Evolutionary conservation across 2,888 invertebrate genomes (phyloP), one percentile per base, ranked within the genome.

Genomic region (Lasioglossum malachurum): DNA sequence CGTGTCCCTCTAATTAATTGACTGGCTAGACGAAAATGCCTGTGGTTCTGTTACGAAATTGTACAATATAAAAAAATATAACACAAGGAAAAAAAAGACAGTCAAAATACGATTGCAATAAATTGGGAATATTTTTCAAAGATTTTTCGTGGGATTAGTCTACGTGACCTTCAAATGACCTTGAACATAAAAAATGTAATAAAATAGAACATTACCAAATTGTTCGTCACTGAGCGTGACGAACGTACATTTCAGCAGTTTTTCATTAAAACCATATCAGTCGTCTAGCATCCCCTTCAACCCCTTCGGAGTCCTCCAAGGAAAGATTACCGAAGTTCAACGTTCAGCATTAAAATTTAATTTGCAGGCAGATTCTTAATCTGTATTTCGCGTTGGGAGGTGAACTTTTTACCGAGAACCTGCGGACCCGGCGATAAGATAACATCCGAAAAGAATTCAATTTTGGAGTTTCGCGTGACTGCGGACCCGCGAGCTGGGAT

Each of bases 361-460:
- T 31, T 64, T 7, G 2, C 60, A 27, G 27, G 16, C 64, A 31
- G 7, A 16, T 31, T 31, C 31, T 31, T 31, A 31, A 64, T 31
- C 5, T 16, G 16, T 16, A 31, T 31, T 64, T 31, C 44, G 38
- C 67, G n/a, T 19, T 35, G 38, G 23, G 31, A 19, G 31, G 35
- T n/a, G 57, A 57, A 57, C 57, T 44, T 64, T 49, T n/a, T 16
- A 49, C 27, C 27, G 19, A 10, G 53, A 46, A 41, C 53, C 44
- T 16, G 35, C n/a, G 35, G 27, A 38, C 19, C 71, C 27, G 38
- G 3, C 71, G n/a, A 38, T 71, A 49, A 49, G 69, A 35, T 69
- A 41, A 64, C 67, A 75, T 80, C 69, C 27, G 41, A 67, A 49
- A 80, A 75, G 75, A 75, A 75, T 80, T 49, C 46, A 80, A 80